Conservation (phyloP, 2,797 vertebrate species). For the Rhinoraja longicauda region DNA sequence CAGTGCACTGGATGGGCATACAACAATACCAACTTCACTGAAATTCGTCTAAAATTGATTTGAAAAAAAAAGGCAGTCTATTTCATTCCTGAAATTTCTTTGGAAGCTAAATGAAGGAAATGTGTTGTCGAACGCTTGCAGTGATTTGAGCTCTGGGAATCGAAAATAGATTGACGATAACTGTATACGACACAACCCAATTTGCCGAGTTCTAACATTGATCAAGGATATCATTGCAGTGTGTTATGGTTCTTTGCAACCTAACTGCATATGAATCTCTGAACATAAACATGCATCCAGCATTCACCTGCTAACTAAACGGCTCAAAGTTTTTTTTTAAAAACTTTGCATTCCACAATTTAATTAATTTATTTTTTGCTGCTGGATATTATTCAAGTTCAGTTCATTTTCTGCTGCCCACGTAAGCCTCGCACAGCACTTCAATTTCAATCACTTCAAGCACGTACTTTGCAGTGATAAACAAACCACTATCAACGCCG, state of each 20-base stretch:
- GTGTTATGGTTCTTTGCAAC: constrained; percentile 74
- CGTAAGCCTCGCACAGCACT: constrained; percentile 41
- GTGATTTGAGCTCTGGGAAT: constrained; percentile 84
- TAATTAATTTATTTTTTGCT: constrained; percentile 42
- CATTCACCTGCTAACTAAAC: constrained; percentile 61
- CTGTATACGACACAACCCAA: constrained; percentile 78
- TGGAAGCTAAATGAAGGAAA: constrained; percentile 86
- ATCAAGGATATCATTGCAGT: constrained; percentile 91
- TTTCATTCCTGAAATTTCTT: constrained; percentile 99
- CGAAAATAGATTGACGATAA: constrained; percentile 92
- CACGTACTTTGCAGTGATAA: constrained; percentile 42
- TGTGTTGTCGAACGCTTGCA: constrained; percentile 82
- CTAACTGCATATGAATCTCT: constrained; percentile 74
- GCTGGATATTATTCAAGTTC: constrained; percentile 49
- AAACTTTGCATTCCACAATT: constrained; percentile 45
- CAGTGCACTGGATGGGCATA: constrained; percentile 98
- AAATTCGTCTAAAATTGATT: constrained; percentile 99
- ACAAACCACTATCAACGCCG: constrained; percentile 46
- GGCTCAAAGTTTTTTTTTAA: constrained; percentile 46
- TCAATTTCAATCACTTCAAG: constrained; percentile 45
- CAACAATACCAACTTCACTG: constrained; percentile 98
- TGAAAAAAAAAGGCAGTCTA: constrained; percentile 99
- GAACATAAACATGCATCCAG: constrained; percentile 71
- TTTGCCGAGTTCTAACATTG: constrained; percentile 73
- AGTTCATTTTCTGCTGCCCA: constrained; percentile 42